Conservation (phyloP, 2,113 vertebrate species). For the Dissostichus mawsoni region DNA sequence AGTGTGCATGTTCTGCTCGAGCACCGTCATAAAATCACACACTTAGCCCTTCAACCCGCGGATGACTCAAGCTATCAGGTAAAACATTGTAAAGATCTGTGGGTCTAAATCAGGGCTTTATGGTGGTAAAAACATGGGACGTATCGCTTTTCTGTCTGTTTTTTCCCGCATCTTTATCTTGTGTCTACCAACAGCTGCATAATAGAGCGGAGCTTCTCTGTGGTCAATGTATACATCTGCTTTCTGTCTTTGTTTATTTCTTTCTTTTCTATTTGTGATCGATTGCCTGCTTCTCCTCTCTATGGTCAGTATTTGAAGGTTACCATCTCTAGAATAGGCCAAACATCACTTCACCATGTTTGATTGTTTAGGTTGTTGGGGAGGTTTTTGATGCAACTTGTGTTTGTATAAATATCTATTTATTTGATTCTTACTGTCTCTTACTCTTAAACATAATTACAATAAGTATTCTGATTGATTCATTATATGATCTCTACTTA, state of each 20-base stretch:
- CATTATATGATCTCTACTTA: not conserved
- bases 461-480: too few relatives aligned
- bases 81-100: conserved; percentile 65
- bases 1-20: conserved; percentile 68
- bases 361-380: not conserved
- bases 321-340: not conserved
- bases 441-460: too few relatives aligned
- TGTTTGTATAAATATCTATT: too few relatives aligned
- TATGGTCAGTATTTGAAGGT: not conserved
- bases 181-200: conserved; percentile 44
- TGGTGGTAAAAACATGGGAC: conserved; percentile 55
- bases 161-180: conserved; percentile 53
- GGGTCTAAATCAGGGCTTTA: conserved; percentile 64
- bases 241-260: conserved; percentile 7
- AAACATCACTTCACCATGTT: not conserved
- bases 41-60: conserved; percentile 41
- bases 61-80: conserved; percentile 67
- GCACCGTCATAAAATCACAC: conserved; percentile 72
- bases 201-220: conserved; percentile 11
- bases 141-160: conserved; percentile 43
- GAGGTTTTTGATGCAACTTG: too few relatives aligned
- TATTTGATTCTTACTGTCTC: too few relatives aligned
- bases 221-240: not conserved
- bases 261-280: conserved; percentile 1
- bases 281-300: not conserved